Base-by-base conservation (phyloP, 2,888 invertebrate species). In the Apantesis nais region DNA sequence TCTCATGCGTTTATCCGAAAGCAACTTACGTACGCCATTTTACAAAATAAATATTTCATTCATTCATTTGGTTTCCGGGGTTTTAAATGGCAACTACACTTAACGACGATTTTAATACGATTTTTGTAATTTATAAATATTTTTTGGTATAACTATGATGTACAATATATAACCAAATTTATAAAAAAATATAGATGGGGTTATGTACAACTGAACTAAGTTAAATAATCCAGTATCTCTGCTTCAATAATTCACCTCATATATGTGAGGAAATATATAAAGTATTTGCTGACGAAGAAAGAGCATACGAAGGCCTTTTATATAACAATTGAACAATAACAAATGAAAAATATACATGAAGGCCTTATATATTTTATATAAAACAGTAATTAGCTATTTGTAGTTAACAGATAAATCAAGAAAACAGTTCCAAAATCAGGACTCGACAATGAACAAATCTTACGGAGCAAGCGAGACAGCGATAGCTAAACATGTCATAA, bases 1-100 rank as follows among this genome's bases (percentile, higher is more conserved):
- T 73, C 75, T 72, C 75, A 74, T 73, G 86, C 80, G 85, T 88
- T 86, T 86, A 83, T 86, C 76, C 79, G 81, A 84, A 84, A 78
- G 73, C 76, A 81, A 83, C 80, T 84, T 82, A 86, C 84, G 82
- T 82, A 79, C 74, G 69, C 77, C 83, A 83, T 79, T 82, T 83
- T 78, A 78, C 75, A 69, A 82, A 78, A 76, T 77, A 69, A 80
- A 71, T 76, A 78, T 79, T 71, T 74, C 82, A 79, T 85, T 83
- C 83, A 74, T 75, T 69, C 4, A 31, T 62, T 60, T 74, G 68
- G 71, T 76, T 75, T 71, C 73, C 67, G 52, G 67, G 70, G 55
- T 69, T 66, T 48, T 64, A 34, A 66, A 74, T 69, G 64, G 70
- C 69, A 29, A 60, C 55, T 66, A 52, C 48, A 70, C 70, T 71